Conservation (phyloP, 2,888 invertebrate genomes). For the Catocala fraxini region DNA sequence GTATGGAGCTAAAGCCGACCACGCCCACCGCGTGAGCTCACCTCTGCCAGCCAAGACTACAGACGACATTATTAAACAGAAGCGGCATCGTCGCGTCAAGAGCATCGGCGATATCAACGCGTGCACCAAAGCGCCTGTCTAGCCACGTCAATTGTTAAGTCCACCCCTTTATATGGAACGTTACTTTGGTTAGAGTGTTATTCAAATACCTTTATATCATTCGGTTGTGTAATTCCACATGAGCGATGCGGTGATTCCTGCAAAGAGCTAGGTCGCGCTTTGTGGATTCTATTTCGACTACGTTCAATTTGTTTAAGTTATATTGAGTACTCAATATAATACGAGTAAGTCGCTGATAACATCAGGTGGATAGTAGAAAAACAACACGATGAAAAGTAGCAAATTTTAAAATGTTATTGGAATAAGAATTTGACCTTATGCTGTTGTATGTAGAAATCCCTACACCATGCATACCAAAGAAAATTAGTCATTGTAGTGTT, state of each 20-base stretch:
- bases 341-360: too few species aligned
- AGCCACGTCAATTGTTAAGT: slow-evolving; percentile 31
- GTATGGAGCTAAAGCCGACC: slow-evolving; percentile 79
- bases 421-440: not conserved
- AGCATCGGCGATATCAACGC: slow-evolving; percentile 93
- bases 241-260: too few species aligned
- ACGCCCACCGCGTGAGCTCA: slow-evolving; percentile 83
- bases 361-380: not conserved
- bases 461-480: not conserved
- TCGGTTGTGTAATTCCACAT: not conserved
- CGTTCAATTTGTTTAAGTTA: too few species aligned
- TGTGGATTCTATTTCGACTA: too few species aligned
- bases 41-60: slow-evolving; percentile 81
- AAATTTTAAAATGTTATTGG: not conserved
- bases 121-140: slow-evolving; percentile 79
- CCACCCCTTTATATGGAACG: slow-evolving; percentile 33
- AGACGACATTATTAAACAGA: slow-evolving; percentile 81
- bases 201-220: not conserved
- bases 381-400: not conserved
- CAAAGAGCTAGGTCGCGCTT: too few species aligned
- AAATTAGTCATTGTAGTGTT: slow-evolving; percentile 3
- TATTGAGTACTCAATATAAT: not conserved
- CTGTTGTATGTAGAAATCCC: not conserved
- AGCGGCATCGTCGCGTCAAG: slow-evolving; percentile 90
- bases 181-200: slow-evolving; percentile 34